phyloP scores from a whole-genome alignment of 2,113 vertebrate species.

The Pycnonotus jocosus region DNA sequence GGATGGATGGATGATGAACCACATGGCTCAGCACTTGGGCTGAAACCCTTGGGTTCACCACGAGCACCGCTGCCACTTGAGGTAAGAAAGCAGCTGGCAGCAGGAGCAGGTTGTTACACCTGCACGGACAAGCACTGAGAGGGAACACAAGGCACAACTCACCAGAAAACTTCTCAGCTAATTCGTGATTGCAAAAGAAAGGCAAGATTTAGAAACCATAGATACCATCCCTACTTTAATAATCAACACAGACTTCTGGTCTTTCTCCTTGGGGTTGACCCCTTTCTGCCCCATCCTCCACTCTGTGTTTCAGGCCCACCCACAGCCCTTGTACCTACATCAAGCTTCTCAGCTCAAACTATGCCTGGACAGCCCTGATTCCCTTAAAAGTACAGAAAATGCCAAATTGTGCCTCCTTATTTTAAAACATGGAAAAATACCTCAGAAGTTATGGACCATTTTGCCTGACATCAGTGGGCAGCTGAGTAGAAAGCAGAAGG shows the following conservation, averaged over 20 bases:
- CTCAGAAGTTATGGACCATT: not conserved
- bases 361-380: not conserved
- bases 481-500: not conserved
- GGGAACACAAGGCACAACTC: not conserved
- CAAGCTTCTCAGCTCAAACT: not conserved
- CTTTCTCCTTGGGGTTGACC: not conserved
- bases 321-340: not conserved
- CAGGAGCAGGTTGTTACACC: not conserved
- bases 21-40: not conserved
- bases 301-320: not conserved
- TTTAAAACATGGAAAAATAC: not conserved
- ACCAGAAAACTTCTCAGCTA: not conserved
- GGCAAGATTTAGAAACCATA: not conserved
- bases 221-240: not conserved
- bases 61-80: not conserved
- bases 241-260: not conserved
- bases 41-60: not conserved
- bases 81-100: not conserved
- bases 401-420: not conserved
- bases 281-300: not conserved
- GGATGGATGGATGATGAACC: not conserved
- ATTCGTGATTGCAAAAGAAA: not conserved
- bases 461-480: not conserved
- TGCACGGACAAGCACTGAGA: not conserved
- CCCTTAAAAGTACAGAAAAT: not conserved